phyloP scores from a whole-genome alignment of 1,140 invertebrate species.

The Conus ventricosus region DNA sequence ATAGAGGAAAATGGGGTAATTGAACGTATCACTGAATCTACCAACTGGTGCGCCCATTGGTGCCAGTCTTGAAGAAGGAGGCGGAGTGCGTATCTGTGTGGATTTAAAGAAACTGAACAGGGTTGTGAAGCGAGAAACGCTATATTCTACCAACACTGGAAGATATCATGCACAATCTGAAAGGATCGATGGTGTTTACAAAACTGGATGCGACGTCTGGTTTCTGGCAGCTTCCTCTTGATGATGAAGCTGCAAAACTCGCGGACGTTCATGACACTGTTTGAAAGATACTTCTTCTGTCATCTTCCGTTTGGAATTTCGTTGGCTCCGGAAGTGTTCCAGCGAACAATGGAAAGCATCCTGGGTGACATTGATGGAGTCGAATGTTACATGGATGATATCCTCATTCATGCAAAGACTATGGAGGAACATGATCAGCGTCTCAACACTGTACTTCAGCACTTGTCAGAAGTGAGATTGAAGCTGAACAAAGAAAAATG shows the following conservation, averaged over 20 bases:
- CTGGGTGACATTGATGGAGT: constrained; percentile 15
- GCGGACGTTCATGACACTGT: constrained; percentile 70
- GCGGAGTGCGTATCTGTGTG: too few relatives aligned
- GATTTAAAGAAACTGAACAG: too few relatives aligned
- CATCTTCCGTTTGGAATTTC: constrained; percentile 73
- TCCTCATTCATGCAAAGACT: constrained; percentile 30
- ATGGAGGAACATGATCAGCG: constrained; percentile 35
- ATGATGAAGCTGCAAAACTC: constrained; percentile 40
- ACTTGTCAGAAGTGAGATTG: background rate
- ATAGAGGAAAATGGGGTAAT: background rate
- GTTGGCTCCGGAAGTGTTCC: constrained; percentile 26
- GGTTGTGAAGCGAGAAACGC: too few relatives aligned
- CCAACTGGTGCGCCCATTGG: constrained; percentile 10
- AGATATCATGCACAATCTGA: too few relatives aligned
- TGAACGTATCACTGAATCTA: constrained; percentile 18
- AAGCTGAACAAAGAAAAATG: constrained; percentile 76
- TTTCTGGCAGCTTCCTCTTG: constrained; percentile 47
- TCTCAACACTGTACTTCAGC: constrained; percentile 5
- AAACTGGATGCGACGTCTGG: constrained; percentile 34
- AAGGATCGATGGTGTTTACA: constrained; percentile 31
- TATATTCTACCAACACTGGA: too few relatives aligned
- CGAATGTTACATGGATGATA: constrained; percentile 37
- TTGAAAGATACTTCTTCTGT: constrained; percentile 51
- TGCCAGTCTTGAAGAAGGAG: background rate
- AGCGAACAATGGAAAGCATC: background rate